Conservation (phyloP, 2,888 invertebrate species). For the Keiferia lycopersicella region DNA sequence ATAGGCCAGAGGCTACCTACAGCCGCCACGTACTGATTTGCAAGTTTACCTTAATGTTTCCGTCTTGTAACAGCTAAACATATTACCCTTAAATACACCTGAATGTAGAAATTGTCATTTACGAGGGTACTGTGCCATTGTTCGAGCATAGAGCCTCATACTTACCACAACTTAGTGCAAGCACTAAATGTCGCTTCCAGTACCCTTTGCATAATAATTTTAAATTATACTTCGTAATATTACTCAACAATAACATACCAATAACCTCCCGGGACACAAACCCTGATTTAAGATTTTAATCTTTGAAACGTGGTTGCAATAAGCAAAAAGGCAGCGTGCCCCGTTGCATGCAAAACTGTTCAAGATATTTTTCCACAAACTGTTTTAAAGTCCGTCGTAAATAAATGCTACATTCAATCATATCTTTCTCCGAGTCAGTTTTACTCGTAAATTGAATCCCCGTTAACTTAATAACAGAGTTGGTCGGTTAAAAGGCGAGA, state of each 20-base stretch:
- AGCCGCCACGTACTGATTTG: conserved; percentile 7
- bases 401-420: conserved; percentile 21
- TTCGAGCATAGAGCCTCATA: neutral
- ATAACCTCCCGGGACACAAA: neutral
- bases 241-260: conserved; percentile 3
- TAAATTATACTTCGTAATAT: conserved; percentile 5
- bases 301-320: neutral
- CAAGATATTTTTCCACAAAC: conserved; percentile 15
- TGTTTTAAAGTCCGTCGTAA: conserved; percentile 14
- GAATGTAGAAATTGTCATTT: conserved; percentile 1
- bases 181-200: conserved; percentile 1
- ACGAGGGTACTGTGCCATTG: neutral
- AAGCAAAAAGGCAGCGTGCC: neutral
- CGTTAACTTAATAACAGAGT: conserved; percentile 66
- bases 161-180: conserved; percentile 8
- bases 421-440: conserved; percentile 34
- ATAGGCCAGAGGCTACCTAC: neutral
- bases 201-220: conserved; percentile 3
- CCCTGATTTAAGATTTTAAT: conserved; percentile 6
- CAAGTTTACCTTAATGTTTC: conserved; percentile 12
- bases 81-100: conserved; percentile 1
- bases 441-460: conserved; percentile 44
- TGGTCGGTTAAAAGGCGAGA: conserved; percentile 66
- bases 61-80: conserved; percentile 12
- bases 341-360: conserved; percentile 9